phyloP scores from a whole-genome alignment of 2,888 invertebrate species.

The Syrista parreyssii region DNA sequence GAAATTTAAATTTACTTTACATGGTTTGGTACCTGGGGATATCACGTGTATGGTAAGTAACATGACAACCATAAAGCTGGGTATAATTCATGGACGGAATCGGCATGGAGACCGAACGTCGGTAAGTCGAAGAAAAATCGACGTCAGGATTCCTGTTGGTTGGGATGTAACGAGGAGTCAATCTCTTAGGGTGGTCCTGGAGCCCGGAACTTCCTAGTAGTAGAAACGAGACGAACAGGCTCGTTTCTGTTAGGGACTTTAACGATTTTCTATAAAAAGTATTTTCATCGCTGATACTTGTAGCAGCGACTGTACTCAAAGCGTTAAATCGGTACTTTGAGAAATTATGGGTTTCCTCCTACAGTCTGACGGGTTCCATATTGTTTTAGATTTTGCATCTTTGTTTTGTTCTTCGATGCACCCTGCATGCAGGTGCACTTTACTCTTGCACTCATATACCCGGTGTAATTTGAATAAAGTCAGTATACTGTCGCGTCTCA shows the following conservation, averaged over 20 bases:
- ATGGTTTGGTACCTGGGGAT: background rate
- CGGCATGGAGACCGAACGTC: background rate
- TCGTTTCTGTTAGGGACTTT: background rate
- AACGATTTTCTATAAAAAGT: background rate
- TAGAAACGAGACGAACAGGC: background rate
- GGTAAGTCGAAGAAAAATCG: background rate
- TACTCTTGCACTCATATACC: background rate
- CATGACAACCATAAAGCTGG: background rate
- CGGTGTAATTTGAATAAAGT: background rate
- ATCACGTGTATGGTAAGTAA: background rate
- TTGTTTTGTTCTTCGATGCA: background rate
- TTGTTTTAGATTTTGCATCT: background rate
- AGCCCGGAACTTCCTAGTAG: background rate
- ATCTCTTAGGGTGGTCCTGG: background rate
- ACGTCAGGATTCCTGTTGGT: background rate
- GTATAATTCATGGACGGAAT: background rate
- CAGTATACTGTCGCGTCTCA: background rate
- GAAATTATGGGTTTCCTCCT: conserved; percentile 1
- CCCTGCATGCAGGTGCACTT: background rate
- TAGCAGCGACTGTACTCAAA: conserved; percentile 1
- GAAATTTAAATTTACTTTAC: background rate
- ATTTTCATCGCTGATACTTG: background rate
- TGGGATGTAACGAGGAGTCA: background rate
- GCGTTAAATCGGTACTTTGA: background rate
- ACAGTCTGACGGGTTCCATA: background rate